These are phyloP conservation scores for Pelosia muscerda DNA, from an alignment of 2,888 invertebrate species.

Conservation along the genomic window DNA sequence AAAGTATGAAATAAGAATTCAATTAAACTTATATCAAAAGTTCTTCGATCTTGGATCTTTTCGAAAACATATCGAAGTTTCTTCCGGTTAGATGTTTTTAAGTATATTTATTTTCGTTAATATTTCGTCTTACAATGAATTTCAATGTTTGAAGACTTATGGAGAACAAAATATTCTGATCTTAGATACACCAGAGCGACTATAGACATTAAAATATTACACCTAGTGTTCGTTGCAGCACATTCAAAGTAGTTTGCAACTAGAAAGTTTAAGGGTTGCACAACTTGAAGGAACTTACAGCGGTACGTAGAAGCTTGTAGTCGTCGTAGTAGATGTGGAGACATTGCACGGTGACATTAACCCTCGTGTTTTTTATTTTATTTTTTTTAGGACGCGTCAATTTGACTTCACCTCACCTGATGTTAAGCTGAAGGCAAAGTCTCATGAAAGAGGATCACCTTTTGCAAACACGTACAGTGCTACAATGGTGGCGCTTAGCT, in stretches of 20 bases:
- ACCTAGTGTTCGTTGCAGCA: constrained; percentile 28
- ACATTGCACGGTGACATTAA: background rate
- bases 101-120: too few species aligned
- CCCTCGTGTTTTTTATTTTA: background rate
- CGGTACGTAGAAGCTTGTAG: constrained; percentile 13
- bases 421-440: too few species aligned
- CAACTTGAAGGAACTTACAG: constrained; percentile 30
- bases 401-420: too few species aligned
- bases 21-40: too few species aligned
- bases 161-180: constrained; percentile 8
- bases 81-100: too few species aligned
- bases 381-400: too few species aligned
- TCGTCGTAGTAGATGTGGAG: background rate
- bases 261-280: constrained; percentile 36
- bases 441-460: too few species aligned
- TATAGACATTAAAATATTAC: background rate
- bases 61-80: too few species aligned
- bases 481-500: too few species aligned
- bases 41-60: too few species aligned
- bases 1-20: too few species aligned
- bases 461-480: too few species aligned
- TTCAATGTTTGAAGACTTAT: background rate
- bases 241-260: constrained; percentile 40
- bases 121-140: background rate
- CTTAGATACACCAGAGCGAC: constrained; percentile 8